phyloP scores from a whole-genome alignment of 2,797 vertebrate genomes.

The Hyperoplus lanceolatus region DNA sequence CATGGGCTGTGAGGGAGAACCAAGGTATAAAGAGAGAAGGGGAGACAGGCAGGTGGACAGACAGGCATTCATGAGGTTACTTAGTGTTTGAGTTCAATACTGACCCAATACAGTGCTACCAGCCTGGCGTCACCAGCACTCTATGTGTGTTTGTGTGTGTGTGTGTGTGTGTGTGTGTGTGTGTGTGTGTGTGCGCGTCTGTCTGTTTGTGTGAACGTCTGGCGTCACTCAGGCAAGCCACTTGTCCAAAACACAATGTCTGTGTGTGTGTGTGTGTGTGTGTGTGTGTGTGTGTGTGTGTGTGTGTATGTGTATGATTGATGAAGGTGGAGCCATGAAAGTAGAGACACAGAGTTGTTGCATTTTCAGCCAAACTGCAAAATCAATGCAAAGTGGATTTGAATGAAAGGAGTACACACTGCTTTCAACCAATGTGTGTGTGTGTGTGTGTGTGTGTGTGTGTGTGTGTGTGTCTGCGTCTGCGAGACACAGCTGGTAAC shows the following conservation, averaged over 20 bases:
- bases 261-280: conserved; percentile 35
- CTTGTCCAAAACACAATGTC: conserved; percentile 59
- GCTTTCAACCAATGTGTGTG: conserved; percentile 42
- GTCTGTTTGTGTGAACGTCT: conserved; percentile 51
- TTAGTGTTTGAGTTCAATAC: conserved; percentile 75
- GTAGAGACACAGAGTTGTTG: conserved; percentile 76
- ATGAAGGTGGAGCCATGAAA: conserved; percentile 76
- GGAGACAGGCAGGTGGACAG: conserved; percentile 35
- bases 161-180: conserved; percentile 22
- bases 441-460: conserved; percentile 39
- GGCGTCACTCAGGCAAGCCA: conserved; percentile 72
- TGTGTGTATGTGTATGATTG: conserved; percentile 65
- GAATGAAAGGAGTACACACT: conserved; percentile 71
- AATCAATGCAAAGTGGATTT: conserved; percentile 83
- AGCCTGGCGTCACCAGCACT: conserved; percentile 74
- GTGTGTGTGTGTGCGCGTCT: conserved; percentile 11
- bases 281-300: conserved; percentile 28
- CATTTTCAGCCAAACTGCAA: conserved; percentile 81
- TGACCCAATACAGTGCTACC: conserved; percentile 64
- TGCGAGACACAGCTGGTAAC: conserved; percentile 60
- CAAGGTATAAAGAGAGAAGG: not conserved
- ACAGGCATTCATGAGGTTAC: conserved; percentile 56
- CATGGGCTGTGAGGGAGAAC: not conserved
- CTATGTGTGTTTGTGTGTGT: conserved; percentile 37
- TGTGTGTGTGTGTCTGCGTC: conserved; percentile 31